Conservation (phyloP, 2,888 invertebrate genomes). For the Pherbina coryleti region DNA sequence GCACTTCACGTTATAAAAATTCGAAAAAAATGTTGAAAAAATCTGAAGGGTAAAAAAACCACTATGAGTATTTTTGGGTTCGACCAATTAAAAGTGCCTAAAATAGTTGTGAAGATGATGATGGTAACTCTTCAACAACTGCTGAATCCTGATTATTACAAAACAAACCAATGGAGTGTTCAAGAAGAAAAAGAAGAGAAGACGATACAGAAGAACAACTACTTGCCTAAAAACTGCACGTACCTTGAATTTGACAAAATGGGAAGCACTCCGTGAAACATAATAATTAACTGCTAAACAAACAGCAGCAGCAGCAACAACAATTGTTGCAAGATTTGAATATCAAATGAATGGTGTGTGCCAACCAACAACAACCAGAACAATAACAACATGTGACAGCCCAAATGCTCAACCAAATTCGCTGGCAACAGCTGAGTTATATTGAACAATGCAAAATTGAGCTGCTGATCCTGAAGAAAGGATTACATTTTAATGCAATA, state of each 20-base stretch:
- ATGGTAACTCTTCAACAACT: slow-evolving; percentile 28
- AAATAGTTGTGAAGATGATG: slow-evolving; percentile 45
- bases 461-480: slow-evolving; percentile 44
- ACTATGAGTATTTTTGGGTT: slow-evolving; percentile 7
- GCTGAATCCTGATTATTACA: slow-evolving; percentile 31
- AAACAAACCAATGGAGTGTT: slow-evolving; percentile 38
- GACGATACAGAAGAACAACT: slow-evolving; percentile 35
- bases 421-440: not conserved
- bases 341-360: slow-evolving; percentile 58
- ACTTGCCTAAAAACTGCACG: slow-evolving; percentile 64
- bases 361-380: slow-evolving; percentile 43
- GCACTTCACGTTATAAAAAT: slow-evolving; percentile 48
- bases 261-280: slow-evolving; percentile 45
- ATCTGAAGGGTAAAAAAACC: slow-evolving; percentile 30
- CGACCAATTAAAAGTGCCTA: slow-evolving; percentile 40
- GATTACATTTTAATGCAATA: slow-evolving; percentile 63
- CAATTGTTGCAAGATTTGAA: slow-evolving; percentile 47
- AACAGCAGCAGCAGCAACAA: not conserved
- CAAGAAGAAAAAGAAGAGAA: not conserved
- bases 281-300: slow-evolving; percentile 52
- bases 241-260: slow-evolving; percentile 48
- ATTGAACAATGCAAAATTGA: not conserved
- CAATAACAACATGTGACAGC: not conserved
- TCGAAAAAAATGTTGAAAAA: slow-evolving; percentile 18
- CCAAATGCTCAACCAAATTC: not conserved